Base-by-base conservation (phyloP, 2,888 invertebrate genomes). In the Drosophila nigricruria region DNA sequence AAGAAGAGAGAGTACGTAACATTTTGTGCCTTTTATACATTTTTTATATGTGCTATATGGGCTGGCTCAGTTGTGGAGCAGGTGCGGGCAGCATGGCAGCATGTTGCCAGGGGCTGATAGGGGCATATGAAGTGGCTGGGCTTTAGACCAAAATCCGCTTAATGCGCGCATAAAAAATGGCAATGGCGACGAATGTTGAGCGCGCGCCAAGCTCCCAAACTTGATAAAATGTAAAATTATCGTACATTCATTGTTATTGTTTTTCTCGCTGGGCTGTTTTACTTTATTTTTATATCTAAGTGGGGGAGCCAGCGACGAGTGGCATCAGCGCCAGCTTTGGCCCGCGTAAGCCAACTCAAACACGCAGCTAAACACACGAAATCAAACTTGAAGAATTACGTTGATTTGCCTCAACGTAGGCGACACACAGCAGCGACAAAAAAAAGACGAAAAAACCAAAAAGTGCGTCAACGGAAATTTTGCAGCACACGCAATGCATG, bases 191-290 rank as follows among this genome's bases (percentile, higher is more conserved):
- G 83, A 85, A 66, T 68, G 58, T 59, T 25, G 60, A 66, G 52
- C 58, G 63, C 40, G 61, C 34, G 59, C 64, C 64, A 77, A 68
- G 61, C 77, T 70, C 75, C 64, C 79, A 77, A 85, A 87, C 82
- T 89, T 87, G 86, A 87, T 89, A 87, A 87, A 86, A 86, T 86
- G 86, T 89, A 86, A 87, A 87, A 87, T 87, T 87, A 87, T 87
- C 89, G 88, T 88, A 79, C 89, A 84, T 84, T 87, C 85, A 87
- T 87, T 87, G 88, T 87, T 89, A 86, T 86, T 86, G 87, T 83
- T 88, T 76, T 78, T 73, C 57, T 74, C 42, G 57, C 61, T 59
- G 65, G 36, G 63, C 38, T 65, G 30, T 54, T 38, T 38, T 36
- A 36, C 14, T 12, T 20, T 38, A 12, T 10, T 36, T 27, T 32